A percentile compares a stretch with the other conserved stretches of the same genome.
These are phyloP conservation scores for Aplochiton taeniatus DNA, from an alignment of 2,797 vertebrate genomes.

Conservation along the genomic window DNA sequence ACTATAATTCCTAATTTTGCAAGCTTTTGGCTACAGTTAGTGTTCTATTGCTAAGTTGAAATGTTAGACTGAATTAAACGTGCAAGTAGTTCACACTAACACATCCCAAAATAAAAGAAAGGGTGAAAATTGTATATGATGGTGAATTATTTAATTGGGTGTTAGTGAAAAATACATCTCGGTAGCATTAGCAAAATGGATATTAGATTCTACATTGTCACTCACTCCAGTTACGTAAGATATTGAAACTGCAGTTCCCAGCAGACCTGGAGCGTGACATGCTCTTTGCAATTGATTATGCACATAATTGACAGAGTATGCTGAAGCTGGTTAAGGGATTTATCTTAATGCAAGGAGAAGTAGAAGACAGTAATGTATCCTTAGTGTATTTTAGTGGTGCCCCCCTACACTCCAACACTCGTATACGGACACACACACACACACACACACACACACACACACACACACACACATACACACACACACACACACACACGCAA, in stretches of 20 bases:
- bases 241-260: conserved; percentile 14
- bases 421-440: too few relatives aligned
- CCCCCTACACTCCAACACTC: neutral
- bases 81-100: neutral
- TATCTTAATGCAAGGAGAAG: conserved; percentile 1
- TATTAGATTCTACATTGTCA: neutral
- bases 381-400: too few relatives aligned
- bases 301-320: conserved; percentile 12
- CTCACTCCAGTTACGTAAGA: neutral
- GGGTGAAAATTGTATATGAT: neutral
- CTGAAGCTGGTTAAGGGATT: conserved; percentile 7
- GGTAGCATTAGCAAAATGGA: conserved; percentile 1
- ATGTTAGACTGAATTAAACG: neutral
- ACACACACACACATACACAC: too few relatives aligned
- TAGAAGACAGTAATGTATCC: neutral
- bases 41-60: neutral
- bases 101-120: neutral
- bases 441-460: too few relatives aligned
- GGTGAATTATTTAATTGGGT: neutral
- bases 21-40: too few relatives aligned
- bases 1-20: too few relatives aligned
- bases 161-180: conserved; percentile 4
- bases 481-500: too few relatives aligned
- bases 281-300: conserved; percentile 21
- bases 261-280: conserved; percentile 45